Percentiles rank a stretch among this genome's conserved stretches.
These are phyloP conservation scores for Dicaeum eximium DNA, from an alignment of 2,113 vertebrate species.

Conservation along the genomic window DNA sequence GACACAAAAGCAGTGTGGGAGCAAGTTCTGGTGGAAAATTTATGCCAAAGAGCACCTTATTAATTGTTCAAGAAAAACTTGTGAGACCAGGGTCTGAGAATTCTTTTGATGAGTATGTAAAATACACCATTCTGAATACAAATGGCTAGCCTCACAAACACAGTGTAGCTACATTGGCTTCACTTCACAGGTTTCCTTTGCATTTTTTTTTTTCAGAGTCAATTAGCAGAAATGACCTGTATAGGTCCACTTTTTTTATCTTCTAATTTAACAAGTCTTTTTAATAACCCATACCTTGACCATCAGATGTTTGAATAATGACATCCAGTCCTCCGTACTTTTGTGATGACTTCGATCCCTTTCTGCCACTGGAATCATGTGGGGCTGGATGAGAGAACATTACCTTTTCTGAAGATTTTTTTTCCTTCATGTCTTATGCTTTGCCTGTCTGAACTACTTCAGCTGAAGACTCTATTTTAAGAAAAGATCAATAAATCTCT, in stretches of 20 bases:
- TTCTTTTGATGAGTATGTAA: not conserved
- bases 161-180: not conserved
- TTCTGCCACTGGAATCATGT: not conserved
- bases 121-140: not conserved
- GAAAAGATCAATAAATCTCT: not conserved
- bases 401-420: not conserved
- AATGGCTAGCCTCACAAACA: not conserved
- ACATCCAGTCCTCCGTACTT: not conserved
- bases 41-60: not conserved
- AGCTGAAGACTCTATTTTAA: not conserved
- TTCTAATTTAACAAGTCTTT: not conserved
- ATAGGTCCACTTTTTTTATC: not conserved
- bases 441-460: not conserved
- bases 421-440: not conserved
- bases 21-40: not conserved
- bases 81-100: not conserved
- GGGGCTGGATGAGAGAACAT: not conserved
- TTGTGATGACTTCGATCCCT: rapidly evolving
- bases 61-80: not conserved
- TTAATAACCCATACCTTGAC: not conserved
- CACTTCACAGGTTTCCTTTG: not conserved
- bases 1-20: not conserved
- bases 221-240: not conserved
- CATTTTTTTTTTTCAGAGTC: not conserved
- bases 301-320: not conserved